Evolutionary conservation across 2,113 vertebrate species (phyloP).

Genomic region (Callaeas wilsoni): DNA sequence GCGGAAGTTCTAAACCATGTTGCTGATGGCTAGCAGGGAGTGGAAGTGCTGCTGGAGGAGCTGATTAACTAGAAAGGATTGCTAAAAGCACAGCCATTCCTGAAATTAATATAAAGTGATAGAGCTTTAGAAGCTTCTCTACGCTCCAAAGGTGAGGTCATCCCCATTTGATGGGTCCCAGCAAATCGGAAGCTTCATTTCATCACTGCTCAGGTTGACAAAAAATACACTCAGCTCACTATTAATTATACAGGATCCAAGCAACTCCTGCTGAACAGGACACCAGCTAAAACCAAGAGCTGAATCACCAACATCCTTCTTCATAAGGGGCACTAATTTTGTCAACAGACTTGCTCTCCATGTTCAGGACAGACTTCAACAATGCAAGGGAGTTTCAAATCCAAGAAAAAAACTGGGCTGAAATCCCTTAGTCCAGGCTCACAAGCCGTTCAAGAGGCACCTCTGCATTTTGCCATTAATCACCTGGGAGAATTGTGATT

Average conservation of each 20-base stretch:
- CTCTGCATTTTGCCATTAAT: neutral
- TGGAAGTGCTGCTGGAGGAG: neutral
- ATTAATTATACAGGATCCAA: slow-evolving; percentile 38
- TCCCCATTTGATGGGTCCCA: neutral
- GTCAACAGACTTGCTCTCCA: neutral
- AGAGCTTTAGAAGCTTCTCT: neutral
- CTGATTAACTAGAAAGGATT: neutral
- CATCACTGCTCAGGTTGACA: neutral
- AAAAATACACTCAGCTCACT: neutral
- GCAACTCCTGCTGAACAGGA: slow-evolving; percentile 27
- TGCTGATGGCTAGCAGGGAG: neutral
- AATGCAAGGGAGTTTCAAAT: neutral
- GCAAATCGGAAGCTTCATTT: slow-evolving; percentile 25
- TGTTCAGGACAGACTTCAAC: neutral
- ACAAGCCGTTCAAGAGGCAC: neutral
- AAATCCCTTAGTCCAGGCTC: neutral
- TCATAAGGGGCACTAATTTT: neutral
- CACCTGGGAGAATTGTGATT: neutral
- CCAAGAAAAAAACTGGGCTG: neutral
- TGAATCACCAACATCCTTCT: neutral
- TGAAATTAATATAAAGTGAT: neutral
- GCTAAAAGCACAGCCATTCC: neutral
- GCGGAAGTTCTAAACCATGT: neutral
- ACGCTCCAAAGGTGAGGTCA: neutral
- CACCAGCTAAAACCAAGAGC: neutral